Percentiles rank a stretch among this genome's conserved stretches.
These are phyloP conservation scores for Limnephilus auricula DNA, from an alignment of 2,888 invertebrate species.

Conservation along the genomic window DNA sequence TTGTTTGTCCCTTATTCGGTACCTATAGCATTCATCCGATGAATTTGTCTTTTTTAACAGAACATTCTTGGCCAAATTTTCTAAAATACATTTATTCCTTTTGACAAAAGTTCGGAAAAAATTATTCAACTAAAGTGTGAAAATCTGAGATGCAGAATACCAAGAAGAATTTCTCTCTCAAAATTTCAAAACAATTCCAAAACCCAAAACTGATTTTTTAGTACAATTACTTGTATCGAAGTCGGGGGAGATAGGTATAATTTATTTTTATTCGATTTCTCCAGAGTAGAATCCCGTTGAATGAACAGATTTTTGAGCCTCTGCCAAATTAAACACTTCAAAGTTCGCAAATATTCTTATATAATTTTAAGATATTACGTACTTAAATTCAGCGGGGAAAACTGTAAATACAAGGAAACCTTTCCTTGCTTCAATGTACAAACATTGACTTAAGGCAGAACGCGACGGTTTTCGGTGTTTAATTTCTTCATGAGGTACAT, in stretches of 20 bases:
- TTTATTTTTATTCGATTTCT: neutral
- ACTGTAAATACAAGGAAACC: neutral
- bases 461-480: neutral
- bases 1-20: no score
- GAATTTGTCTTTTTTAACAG: neutral
- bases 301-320: neutral
- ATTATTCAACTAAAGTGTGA: neutral
- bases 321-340: neutral
- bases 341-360: neutral
- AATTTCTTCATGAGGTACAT: slow-evolving; percentile 1
- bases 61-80: neutral
- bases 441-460: neutral
- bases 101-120: neutral
- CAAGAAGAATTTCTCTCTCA: neutral
- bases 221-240: neutral
- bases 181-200: neutral
- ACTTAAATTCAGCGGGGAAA: neutral
- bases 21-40: no score
- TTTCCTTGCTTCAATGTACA: neutral
- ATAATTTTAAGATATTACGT: neutral
- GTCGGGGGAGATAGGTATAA: neutral
- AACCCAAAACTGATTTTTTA: neutral
- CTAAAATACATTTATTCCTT: neutral
- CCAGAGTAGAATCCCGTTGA: neutral
- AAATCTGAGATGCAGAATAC: neutral